These are phyloP conservation scores for Ecdyonurus torrentis DNA, from an alignment of 2,888 invertebrate species.

Conservation along the genomic window DNA sequence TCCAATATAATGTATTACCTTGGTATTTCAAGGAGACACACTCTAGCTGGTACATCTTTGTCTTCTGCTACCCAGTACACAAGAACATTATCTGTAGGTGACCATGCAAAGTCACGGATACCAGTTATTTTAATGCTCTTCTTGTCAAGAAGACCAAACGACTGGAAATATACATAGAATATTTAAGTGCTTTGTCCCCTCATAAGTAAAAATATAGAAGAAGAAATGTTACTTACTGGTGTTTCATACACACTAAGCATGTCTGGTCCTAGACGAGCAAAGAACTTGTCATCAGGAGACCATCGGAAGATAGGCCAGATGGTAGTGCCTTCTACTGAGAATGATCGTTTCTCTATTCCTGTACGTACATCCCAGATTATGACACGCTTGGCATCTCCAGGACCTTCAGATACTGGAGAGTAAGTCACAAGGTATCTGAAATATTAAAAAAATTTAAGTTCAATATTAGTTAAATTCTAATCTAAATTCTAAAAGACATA, in stretches of 20 bases:
- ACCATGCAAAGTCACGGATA: slow-evolving; percentile 94
- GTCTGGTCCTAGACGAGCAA: slow-evolving; percentile 73
- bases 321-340: slow-evolving; percentile 63
- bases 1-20: too few relatives aligned
- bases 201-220: not conserved
- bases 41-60: slow-evolving; percentile 89
- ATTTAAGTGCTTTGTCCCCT: not conserved
- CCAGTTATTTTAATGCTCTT: slow-evolving; percentile 84
- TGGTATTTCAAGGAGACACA: slow-evolving; percentile 83
- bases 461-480: not conserved
- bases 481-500: not conserved
- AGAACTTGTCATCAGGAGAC: slow-evolving; percentile 91
- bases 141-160: slow-evolving; percentile 84
- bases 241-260: slow-evolving; percentile 90
- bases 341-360: slow-evolving; percentile 81
- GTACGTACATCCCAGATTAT: slow-evolving; percentile 96
- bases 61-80: slow-evolving; percentile 99
- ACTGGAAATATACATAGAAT: slow-evolving; percentile 28
- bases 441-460: not conserved
- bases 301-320: slow-evolving; percentile 94
- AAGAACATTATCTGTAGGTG: slow-evolving; percentile 87
- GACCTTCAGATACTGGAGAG: slow-evolving; percentile 53
- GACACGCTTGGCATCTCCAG: slow-evolving; percentile 54
- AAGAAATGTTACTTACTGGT: slow-evolving; percentile 32
- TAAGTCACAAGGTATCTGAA: slow-evolving; percentile 77